Evolutionary conservation across 2,888 invertebrate genomes (phyloP).

Genomic region (Drosophila nr. perissopoda): DNA sequence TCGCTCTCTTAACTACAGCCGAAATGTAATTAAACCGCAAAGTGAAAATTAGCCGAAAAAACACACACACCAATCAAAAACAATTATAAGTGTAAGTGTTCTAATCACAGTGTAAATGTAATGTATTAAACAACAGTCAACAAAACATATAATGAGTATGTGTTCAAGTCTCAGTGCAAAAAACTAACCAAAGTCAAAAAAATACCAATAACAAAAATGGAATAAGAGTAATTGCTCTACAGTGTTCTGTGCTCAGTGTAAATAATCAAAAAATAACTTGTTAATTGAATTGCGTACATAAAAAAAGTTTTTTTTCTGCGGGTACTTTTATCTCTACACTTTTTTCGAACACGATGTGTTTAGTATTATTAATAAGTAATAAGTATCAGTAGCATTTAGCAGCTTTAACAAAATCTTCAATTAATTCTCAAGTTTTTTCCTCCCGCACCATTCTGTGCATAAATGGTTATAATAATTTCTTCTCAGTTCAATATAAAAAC

Average conservation of each 20-base stretch:
- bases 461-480: background rate
- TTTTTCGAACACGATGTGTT: background rate
- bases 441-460: too few species aligned
- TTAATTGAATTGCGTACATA: constrained; percentile 56
- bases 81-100: background rate
- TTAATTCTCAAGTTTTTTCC: background rate
- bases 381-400: background rate
- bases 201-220: background rate
- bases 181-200: background rate
- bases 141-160: background rate
- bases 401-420: background rate
- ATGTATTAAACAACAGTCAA: background rate
- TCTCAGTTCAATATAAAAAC: background rate
- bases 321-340: background rate
- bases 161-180: background rate
- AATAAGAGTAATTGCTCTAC: constrained; percentile 40
- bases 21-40: constrained; percentile 30
- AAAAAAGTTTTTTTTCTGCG: background rate
- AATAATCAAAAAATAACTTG: constrained; percentile 54
- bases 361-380: background rate
- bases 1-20: constrained; percentile 17
- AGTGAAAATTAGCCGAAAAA: constrained; percentile 50
- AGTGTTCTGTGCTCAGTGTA: constrained; percentile 49
- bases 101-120: background rate
- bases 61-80: background rate